phyloP scores from a whole-genome alignment of 2,797 vertebrate genomes.

The Cygnus olor region DNA sequence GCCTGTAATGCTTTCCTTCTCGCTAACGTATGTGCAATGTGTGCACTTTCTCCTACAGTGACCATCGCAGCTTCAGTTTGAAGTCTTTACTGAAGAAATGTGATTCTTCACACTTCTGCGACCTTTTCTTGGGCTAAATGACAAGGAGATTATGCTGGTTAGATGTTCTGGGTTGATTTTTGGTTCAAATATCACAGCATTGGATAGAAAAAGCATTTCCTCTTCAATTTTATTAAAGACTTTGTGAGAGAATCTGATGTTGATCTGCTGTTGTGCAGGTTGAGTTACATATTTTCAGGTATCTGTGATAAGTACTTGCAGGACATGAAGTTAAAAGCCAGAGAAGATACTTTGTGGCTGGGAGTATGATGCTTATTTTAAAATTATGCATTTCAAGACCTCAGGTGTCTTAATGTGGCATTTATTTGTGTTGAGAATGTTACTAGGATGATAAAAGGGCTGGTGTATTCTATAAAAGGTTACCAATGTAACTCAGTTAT shows the following conservation, averaged over 20 bases:
- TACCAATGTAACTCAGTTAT: background rate
- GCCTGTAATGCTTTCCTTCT: background rate
- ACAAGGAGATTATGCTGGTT: background rate
- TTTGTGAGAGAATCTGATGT: background rate
- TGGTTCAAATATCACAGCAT: background rate
- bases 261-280: background rate
- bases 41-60: background rate
- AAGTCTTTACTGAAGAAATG: background rate
- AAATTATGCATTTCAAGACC: background rate
- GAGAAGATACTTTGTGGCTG: background rate
- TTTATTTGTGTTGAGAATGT: background rate
- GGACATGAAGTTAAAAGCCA: constrained; percentile 2
- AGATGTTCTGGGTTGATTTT: background rate
- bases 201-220: background rate
- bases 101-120: background rate
- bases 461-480: background rate
- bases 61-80: background rate
- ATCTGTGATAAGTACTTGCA: background rate
- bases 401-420: background rate
- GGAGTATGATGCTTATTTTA: constrained; percentile 1
- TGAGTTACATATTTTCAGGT: background rate
- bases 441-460: background rate
- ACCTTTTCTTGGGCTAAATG: background rate
- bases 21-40: background rate
- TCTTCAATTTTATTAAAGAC: background rate